Base-by-base conservation (phyloP, 2,113 vertebrate species). In the Melanerpes aurifrons region DNA sequence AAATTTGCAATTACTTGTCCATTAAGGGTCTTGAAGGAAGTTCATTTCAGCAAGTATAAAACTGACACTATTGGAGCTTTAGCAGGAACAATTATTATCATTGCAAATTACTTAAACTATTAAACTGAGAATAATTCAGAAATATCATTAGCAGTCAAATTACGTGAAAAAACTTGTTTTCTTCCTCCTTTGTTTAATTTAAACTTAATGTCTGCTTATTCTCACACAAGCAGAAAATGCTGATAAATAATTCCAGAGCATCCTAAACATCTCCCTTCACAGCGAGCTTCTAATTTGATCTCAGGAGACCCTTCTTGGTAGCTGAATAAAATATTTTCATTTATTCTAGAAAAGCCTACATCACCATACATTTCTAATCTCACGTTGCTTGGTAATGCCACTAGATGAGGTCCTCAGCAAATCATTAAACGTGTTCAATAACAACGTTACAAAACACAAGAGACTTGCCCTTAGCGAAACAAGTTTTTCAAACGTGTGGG, bases 231-330 rank as follows among this genome's bases (percentile, higher is more conserved):
- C 96, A 97, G 96, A 98, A 98, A 98, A 98, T 97, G 94, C 97
- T 97, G 97, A 98, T 98, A 98, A 98, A 98, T 98, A 98, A 98
- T 98, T 98, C 98, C 96, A 97, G 97, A 96, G 96, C 97, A 97
- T 98, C 98, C 97, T 98, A 98, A 98, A 97, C 97, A 98, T 97
- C 97, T 98, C 97, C 98, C 98, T 98, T 98, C 98, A 98, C 97
- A 98, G 97, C 96, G 94, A 98, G 97, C 97, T 97, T 97, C 98
- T 98, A 98, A 99, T 98, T 98, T 98, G 98, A 98, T 98, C 98
- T 97, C 97, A 95, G 84, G 98, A 97, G 98, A 98, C 97, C 96
- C 72, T 96, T 96, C 94, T 96, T 95, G 70, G 95, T 97, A 98
- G 97, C 97, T 97, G 97, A 97, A 98, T 98, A 97, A 98, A 97